Conservation (phyloP, 2,797 vertebrate species). For the Schizopygopsis pylzovi region DNA sequence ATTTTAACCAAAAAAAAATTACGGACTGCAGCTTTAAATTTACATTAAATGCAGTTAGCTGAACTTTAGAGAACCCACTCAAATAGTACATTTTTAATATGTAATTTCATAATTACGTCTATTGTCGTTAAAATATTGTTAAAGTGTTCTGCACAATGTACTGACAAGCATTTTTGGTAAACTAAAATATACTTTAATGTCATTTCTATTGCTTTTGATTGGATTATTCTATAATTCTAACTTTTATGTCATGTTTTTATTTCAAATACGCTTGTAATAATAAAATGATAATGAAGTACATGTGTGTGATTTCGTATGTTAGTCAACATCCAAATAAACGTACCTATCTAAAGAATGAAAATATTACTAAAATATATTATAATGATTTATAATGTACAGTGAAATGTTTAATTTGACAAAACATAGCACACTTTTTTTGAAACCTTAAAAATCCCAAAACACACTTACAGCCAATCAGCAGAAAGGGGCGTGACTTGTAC, state of each 20-base stretch:
- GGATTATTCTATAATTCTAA: no score
- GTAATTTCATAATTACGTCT: no score
- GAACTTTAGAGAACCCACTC: not conserved
- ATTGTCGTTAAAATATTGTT: no score
- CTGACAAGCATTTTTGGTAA: not conserved
- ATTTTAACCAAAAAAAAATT: no score
- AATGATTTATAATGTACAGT: not conserved
- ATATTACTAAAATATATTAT: not conserved
- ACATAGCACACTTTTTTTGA: not conserved
- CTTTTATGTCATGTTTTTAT: not conserved
- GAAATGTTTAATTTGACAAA: no score
- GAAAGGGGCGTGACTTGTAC: no score
- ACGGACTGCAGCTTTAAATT: not conserved
- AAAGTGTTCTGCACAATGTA: not conserved
- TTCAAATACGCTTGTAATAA: not conserved
- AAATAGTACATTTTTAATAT: not conserved
- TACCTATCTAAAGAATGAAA: not conserved
- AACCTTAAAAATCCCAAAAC: no score
- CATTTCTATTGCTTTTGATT: not conserved
- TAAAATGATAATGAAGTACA: not conserved
- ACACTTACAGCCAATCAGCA: no score
- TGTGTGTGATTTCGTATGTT: not conserved
- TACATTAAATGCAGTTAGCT: not conserved
- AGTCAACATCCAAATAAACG: not conserved
- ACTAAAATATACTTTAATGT: not conserved